phyloP scores from a whole-genome alignment of 2,888 invertebrate genomes.

The Drosophila tripunctata region DNA sequence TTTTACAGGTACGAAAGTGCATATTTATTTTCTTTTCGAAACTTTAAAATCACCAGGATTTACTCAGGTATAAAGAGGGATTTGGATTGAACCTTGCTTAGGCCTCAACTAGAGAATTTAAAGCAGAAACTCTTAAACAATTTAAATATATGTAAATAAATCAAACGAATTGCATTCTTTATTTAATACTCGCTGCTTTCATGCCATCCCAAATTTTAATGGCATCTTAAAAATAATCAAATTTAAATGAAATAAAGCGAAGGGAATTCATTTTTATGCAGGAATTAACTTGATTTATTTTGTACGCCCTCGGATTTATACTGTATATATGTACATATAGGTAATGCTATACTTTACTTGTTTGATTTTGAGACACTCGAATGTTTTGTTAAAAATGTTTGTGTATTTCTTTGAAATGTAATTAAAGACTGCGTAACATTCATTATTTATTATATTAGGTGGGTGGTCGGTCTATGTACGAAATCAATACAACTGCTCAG shows the following conservation, averaged over 20 bases:
- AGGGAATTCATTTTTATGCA: constrained; percentile 1
- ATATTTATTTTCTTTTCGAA: constrained; percentile 32
- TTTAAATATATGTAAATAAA: neutral
- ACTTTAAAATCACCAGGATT: neutral
- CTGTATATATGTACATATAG: neutral
- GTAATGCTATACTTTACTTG: neutral
- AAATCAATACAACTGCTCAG: constrained; percentile 12
- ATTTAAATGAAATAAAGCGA: neutral
- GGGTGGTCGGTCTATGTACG: too few species aligned
- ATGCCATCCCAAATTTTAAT: neutral
- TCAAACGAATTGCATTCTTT: neutral
- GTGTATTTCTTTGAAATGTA: constrained; percentile 5
- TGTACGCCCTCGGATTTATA: neutral
- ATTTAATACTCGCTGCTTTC: neutral
- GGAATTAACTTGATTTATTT: constrained; percentile 4
- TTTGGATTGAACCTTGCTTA: neutral
- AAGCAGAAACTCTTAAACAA: too few species aligned
- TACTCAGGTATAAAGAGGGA: constrained; percentile 8
- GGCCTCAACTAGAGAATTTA: neutral
- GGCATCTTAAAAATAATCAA: neutral
- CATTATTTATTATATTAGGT: neutral
- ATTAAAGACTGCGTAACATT: neutral
- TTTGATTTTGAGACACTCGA: constrained; percentile 2
- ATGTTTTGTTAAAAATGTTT: constrained; percentile 6
- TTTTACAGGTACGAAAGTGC: constrained; percentile 57